A percentile compares a stretch with the other conserved stretches of the same genome.
Evolutionary conservation across 2,113 vertebrate genomes (phyloP).

Genomic region (Tyto alba): DNA sequence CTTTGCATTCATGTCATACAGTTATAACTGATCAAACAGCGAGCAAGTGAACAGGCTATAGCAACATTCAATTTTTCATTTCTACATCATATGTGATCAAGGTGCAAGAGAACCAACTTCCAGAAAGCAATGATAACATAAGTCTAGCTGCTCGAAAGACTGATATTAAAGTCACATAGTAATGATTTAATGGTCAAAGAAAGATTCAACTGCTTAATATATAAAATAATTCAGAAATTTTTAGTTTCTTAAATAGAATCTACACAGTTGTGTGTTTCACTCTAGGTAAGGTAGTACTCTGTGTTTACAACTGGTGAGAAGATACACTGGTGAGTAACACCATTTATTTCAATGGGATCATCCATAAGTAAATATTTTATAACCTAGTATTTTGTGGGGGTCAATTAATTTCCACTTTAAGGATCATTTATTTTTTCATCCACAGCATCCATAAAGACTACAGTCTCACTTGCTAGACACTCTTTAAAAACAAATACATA

Average conservation of each 20-base stretch:
- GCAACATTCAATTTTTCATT: not conserved
- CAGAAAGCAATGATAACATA: not conserved
- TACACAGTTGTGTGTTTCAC: not conserved
- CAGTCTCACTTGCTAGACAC: not conserved
- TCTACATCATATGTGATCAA: not conserved
- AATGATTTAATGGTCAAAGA: not conserved
- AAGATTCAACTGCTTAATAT: not conserved
- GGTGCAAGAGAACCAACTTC: not conserved
- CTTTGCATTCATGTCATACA: not conserved
- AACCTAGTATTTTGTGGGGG: not conserved
- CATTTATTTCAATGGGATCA: not conserved
- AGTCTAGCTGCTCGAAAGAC: not conserved
- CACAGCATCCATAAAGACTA: not conserved
- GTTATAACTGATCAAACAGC: not conserved
- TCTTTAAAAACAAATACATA: not conserved
- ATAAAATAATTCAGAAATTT: not conserved
- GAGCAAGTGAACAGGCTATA: not conserved
- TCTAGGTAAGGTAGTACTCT: not conserved
- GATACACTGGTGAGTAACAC: not conserved
- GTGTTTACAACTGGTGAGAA: not conserved
- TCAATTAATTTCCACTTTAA: not conserved
- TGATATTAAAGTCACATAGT: not conserved
- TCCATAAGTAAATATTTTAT: not conserved
- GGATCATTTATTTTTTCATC: not conserved
- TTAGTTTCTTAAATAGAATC: not conserved